Conservation (phyloP, 2,888 invertebrate genomes). For the Autographa pulchrina region DNA sequence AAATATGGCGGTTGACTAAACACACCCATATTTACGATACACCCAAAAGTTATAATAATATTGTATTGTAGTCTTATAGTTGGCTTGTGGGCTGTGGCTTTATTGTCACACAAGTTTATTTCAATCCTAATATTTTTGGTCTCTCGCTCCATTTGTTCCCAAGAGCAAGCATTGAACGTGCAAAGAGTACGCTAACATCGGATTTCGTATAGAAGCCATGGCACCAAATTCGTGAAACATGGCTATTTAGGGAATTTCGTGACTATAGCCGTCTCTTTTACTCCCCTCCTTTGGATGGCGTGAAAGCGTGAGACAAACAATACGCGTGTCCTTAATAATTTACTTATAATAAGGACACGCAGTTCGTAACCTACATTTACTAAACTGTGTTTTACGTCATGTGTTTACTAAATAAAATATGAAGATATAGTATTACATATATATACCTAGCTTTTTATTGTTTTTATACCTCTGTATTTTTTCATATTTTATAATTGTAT, state of each 20-base stretch:
- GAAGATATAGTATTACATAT: background rate
- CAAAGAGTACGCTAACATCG: background rate
- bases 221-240: slow-evolving; percentile 4
- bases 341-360: slow-evolving; percentile 2
- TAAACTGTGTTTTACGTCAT: background rate
- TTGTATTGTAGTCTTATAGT: background rate
- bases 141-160: background rate
- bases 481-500: too few relatives aligned
- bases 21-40: background rate
- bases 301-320: background rate
- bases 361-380: background rate
- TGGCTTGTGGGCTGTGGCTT: background rate
- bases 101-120: background rate
- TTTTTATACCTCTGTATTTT: too few relatives aligned
- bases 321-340: slow-evolving; percentile 3
- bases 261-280: background rate
- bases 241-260: slow-evolving; percentile 2
- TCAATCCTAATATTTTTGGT: background rate
- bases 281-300: background rate
- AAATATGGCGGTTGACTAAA: background rate
- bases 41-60: background rate
- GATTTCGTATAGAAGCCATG: slow-evolving; percentile 7
- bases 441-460: background rate
- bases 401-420: background rate
- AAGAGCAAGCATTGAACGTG: background rate